Conservation (phyloP, 1,140 invertebrate genomes). For the Adoxophyes honmai region DNA sequence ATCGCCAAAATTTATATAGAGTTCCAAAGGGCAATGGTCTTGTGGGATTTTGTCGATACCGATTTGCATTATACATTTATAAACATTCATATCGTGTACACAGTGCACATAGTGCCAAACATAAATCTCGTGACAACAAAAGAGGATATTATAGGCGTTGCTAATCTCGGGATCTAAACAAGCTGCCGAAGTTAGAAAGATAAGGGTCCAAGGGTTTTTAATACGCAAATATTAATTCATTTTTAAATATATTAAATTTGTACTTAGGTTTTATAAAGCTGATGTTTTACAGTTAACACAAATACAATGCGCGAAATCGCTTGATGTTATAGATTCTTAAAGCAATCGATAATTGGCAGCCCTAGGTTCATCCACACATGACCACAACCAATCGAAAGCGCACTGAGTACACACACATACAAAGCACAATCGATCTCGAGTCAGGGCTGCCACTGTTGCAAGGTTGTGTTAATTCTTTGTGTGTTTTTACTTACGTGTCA, state of each 20-base stretch:
- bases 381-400: conserved; percentile 14
- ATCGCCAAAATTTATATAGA: no score
- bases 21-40: no score
- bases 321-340: background rate
- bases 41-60: background rate
- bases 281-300: conserved; percentile 9
- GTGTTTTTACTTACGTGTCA: conserved; percentile 75
- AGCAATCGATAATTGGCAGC: conserved; percentile 6
- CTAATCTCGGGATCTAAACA: conserved; percentile 42
- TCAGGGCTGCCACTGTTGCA: background rate
- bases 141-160: conserved; percentile 30
- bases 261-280: background rate
- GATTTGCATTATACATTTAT: conserved; percentile 11
- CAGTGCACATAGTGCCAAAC: conserved; percentile 36
- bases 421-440: conserved; percentile 4
- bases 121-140: conserved; percentile 21
- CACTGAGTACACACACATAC: conserved; percentile 12
- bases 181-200: conserved; percentile 12
- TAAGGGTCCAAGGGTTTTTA: background rate
- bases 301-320: background rate
- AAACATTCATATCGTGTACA: conserved; percentile 20
- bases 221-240: background rate
- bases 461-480: background rate
- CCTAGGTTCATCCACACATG: conserved; percentile 15
- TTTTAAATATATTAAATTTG: background rate